Percentiles rank a stretch among this genome's conserved stretches.
Evolutionary conservation across 2,797 vertebrate genomes (phyloP).

Genomic region (Malacoraja senta): DNA sequence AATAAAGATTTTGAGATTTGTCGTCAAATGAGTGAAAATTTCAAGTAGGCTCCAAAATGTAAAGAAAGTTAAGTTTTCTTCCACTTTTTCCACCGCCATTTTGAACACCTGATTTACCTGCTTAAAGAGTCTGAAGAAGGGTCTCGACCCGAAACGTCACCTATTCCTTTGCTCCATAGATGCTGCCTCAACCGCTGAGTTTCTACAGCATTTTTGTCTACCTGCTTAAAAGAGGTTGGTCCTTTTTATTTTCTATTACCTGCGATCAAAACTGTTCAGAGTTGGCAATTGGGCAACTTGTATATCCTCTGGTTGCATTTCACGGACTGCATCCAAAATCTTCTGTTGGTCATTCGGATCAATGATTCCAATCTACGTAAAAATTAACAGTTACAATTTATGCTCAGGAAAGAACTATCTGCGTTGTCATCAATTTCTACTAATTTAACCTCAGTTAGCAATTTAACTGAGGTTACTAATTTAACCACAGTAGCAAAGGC

Average conservation of each 20-base stretch:
- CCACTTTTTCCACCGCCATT: neutral
- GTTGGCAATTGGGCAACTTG: slow-evolving; percentile 62
- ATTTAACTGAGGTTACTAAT: too few species aligned
- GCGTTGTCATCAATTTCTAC: neutral
- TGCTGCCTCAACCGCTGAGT: too few species aligned
- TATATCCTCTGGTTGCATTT: slow-evolving; percentile 69
- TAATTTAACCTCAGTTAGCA: neutral
- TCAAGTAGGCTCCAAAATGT: neutral
- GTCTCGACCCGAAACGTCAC: too few species aligned
- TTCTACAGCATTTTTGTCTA: neutral
- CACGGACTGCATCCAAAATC: slow-evolving; percentile 63
- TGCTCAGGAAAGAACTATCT: neutral
- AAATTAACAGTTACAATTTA: slow-evolving; percentile 32
- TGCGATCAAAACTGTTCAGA: slow-evolving; percentile 61
- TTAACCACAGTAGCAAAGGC: neutral
- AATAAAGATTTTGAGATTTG: neutral
- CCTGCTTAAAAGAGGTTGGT: neutral
- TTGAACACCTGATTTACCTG: neutral
- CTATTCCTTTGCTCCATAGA: too few species aligned
- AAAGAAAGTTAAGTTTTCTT: neutral
- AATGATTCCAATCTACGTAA: slow-evolving; percentile 71
- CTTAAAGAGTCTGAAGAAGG: neutral
- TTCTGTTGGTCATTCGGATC: slow-evolving; percentile 69
- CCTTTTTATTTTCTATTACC: slow-evolving; percentile 59
- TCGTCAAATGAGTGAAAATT: neutral